Evolutionary conservation across 2,888 invertebrate species (phyloP), one percentile per base, ranked within the genome.

Genomic region (Leistus spinibarbis): DNA sequence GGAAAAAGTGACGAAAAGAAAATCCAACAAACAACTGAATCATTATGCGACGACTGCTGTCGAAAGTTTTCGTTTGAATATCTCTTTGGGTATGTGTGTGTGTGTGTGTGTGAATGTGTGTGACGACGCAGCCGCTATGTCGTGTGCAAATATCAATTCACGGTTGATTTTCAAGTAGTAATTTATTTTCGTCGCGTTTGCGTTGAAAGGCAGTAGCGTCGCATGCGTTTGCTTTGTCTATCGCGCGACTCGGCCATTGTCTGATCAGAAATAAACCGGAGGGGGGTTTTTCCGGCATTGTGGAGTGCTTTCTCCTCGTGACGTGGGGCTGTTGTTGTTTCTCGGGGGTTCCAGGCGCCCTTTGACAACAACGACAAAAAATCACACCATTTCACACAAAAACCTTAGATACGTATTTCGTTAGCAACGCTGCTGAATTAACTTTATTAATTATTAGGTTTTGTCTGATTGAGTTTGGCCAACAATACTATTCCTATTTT

Each of bases 211-310:
- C 40, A 40, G 40, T 13, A 40, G 10, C 20, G 16, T 10, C 64
- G 27, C 16, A 64, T 10, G 64, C 63, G 23, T n/a, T 64, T 64
- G 64, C 64, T 64, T 64, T 64, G 64, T 64, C 64, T 64, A 64
- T 23, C 16, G 7, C n/a, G 22, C 23, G 13, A 23, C 23, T 64
- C 20, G 64, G 24, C 27, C 64, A 64, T 64, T 64, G 64, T 64
- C 64, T 64, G 64, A n/a, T 27, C 24, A 23, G 64, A 64, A 64
- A 64, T 64, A 64, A 64, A 64, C 64, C 27, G 63, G 63, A 57
- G 57, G 10, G 60, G 16, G 60, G 60, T 16, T 57, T 57, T 20
- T 20, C 57, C 17, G 20, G 19, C 60, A 60, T 60, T 10, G 56
- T 19, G 56, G 60, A 60, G 60, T 60, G 22, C 60, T 60, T 60